Evolutionary conservation across 2,113 vertebrate species (phyloP).

Genomic region (Podarcis raffonei): DNA sequence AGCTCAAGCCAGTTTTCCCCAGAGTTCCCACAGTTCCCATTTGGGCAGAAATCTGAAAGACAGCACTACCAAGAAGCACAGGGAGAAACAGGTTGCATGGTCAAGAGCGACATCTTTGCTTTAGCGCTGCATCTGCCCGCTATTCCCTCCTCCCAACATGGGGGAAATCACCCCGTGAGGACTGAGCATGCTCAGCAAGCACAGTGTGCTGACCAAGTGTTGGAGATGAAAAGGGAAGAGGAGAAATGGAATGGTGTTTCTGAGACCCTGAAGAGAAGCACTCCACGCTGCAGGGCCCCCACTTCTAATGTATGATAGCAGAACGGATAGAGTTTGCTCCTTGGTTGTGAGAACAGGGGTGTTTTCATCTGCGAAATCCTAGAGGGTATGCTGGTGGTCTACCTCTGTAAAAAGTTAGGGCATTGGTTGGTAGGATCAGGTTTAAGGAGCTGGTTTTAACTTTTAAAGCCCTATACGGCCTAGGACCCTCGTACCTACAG

Average conservation of each 20-base stretch:
- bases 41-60: constrained; percentile 77
- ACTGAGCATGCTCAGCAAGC: too few species aligned
- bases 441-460: too few species aligned
- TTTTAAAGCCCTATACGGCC: too few species aligned
- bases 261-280: neutral
- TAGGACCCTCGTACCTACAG: too few species aligned
- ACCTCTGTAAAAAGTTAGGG: neutral
- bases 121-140: too few species aligned
- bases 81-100: neutral
- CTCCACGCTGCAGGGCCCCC: neutral
- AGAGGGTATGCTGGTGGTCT: neutral
- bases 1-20: constrained; percentile 82
- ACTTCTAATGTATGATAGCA: neutral
- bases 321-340: neutral
- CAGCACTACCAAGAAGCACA: constrained; percentile 72
- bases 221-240: neutral
- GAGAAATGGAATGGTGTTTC: neutral
- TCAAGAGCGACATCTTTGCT: neutral
- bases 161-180: too few species aligned
- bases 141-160: too few species aligned
- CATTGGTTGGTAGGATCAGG: too few species aligned
- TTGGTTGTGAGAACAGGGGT: neutral
- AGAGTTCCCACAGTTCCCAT: constrained; percentile 80
- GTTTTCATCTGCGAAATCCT: neutral
- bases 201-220: neutral